These are phyloP conservation scores for Epinephelus awoara DNA, from an alignment of 2,797 vertebrate species.

Conservation along the genomic window DNA sequence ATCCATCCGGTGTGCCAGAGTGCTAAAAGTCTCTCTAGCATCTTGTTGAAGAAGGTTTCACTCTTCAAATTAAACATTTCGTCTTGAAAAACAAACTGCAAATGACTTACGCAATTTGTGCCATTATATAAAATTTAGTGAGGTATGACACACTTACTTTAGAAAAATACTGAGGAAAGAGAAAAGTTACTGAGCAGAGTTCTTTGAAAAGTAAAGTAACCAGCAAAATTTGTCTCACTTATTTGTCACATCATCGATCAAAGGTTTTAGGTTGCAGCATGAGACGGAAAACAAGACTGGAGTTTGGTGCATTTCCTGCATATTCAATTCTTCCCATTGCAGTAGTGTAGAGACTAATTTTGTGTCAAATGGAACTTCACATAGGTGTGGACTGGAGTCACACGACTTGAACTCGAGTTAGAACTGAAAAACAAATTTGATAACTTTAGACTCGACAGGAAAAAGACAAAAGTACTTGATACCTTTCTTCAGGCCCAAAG, in stretches of 20 bases:
- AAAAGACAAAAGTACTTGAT: too few relatives aligned
- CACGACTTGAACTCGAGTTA: too few relatives aligned
- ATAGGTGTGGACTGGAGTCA: too few relatives aligned
- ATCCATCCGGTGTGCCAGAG: conserved; percentile 1
- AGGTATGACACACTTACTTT: neutral
- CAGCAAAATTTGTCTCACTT: neutral
- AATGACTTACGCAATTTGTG: neutral
- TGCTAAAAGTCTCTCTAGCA: conserved; percentile 14
- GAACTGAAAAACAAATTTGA: too few relatives aligned
- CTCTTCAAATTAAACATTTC: conserved; percentile 19
- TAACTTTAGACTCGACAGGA: too few relatives aligned
- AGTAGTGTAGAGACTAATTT: neutral
- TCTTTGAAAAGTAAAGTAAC: neutral
- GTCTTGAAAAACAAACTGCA: neutral
- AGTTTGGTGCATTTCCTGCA: neutral
- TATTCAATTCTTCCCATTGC: neutral
- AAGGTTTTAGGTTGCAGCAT: neutral
- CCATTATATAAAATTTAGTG: conserved; percentile 1
- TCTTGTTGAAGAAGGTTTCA: conserved; percentile 7
- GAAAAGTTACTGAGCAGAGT: neutral
- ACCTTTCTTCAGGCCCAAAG: too few relatives aligned
- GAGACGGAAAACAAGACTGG: neutral
- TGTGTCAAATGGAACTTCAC: too few relatives aligned
- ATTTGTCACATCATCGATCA: neutral
- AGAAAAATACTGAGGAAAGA: neutral